These are phyloP conservation scores for Aythya baeri DNA, from an alignment of 2,113 vertebrate genomes.

Conservation along the genomic window DNA sequence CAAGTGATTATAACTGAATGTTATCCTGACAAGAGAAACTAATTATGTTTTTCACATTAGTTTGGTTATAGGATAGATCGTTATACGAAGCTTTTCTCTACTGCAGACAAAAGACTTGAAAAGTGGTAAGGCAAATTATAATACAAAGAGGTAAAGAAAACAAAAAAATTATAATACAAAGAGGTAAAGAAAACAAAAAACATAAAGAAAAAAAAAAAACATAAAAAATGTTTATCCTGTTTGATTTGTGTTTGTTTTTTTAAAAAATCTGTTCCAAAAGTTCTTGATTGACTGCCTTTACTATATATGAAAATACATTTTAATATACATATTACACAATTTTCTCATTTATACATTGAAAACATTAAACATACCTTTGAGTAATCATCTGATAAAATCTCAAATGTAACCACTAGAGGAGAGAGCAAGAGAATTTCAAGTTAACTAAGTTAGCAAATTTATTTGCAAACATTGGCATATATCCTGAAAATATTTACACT, in stretches of 20 bases:
- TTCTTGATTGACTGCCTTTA: background rate
- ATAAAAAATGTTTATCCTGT: background rate
- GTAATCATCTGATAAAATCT: constrained; percentile 97
- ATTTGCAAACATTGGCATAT: constrained; percentile 30
- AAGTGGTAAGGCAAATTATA: background rate
- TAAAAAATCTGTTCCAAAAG: background rate
- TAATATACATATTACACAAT: constrained; percentile 7
- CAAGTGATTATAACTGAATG: background rate
- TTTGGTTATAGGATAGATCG: background rate
- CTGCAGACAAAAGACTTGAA: background rate
- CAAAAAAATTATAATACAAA: background rate
- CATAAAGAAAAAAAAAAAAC: too few relatives aligned
- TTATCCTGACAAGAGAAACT: background rate
- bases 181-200: constrained; percentile 10
- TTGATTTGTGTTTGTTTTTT: background rate
- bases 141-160: background rate
- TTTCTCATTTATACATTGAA: constrained; percentile 18
- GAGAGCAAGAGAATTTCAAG: constrained; percentile 50
- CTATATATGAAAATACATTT: constrained; percentile 50
- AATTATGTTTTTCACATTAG: background rate
- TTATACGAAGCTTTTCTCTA: background rate
- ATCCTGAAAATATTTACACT: constrained; percentile 15
- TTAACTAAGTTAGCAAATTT: constrained; percentile 9
- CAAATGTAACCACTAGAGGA: constrained; percentile 91
- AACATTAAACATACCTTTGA: constrained; percentile 88